Base-by-base conservation (phyloP, 1,140 invertebrate genomes). In the Colletes latitarsis region DNA sequence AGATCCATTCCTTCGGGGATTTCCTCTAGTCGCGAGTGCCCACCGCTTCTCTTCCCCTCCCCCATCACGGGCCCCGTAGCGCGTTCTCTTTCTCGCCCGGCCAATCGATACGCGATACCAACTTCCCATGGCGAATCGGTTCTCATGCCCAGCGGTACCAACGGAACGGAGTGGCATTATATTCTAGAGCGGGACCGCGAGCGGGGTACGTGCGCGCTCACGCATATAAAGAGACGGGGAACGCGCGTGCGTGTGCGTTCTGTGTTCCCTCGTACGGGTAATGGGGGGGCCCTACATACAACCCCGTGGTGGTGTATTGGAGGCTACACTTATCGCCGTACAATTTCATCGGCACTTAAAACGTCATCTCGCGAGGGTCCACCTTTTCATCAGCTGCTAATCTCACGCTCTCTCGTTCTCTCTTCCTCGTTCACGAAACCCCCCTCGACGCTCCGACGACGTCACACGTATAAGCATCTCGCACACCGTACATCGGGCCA, bases 341-440 rank as follows among this genome's bases (percentile, higher is more conserved):
- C 85, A 88, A 89, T 90, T 90, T 89, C 87, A 88, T 89, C 88
- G 84, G 84, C 88, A 89, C 89, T 90, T 90, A 90, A 90, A 90
- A 89, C 82, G 86, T 88, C 89, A 90, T 88, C 77, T 83, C 66
- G 74, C 55, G 80, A 76, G 74, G 77, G 79, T 88, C 82, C 84
- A 89, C 82, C 87, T 88, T 89, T 88, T 89, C 85, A 90, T 90
- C 85, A 88, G 77, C 83, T 85, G 87, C 85, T 89, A 90, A 88
- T 89, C 87, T 88, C 79, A 68, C 41, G 68, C 67, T 66, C 64
- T 69, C 46, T 53, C 67, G 12, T 15, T 53, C 49, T 49, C 43
- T 75, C 41, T 60, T 41, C 71, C 73, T 66, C 74, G 1, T 46
- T 46, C 43, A 3, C 1, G 43, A 9, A 72, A 43, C 68, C 72